phyloP scores from a whole-genome alignment of 2,888 invertebrate species.

The Meiosimyza decipiens region DNA sequence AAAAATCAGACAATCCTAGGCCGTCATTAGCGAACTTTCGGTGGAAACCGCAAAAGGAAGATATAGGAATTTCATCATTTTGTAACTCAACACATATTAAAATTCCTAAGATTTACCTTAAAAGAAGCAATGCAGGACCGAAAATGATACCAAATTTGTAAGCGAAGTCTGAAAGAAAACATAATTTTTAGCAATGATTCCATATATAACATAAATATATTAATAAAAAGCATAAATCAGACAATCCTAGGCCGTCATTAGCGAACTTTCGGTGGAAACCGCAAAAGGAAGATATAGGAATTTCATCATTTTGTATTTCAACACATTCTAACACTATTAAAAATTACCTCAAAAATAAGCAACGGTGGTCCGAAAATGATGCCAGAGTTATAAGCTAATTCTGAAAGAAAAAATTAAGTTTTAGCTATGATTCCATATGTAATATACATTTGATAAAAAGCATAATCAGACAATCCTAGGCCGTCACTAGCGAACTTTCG shows the following conservation, averaged over 20 bases:
- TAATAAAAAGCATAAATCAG: no score
- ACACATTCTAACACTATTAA: neutral
- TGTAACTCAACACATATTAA: no score
- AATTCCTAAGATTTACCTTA: no score
- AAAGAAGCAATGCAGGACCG: no score
- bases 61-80: constrained; percentile 59
- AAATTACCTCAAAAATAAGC: neutral
- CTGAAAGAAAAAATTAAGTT: neutral
- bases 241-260: constrained; percentile 68
- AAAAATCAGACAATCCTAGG: constrained; percentile 67
- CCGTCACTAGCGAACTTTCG: constrained; percentile 68
- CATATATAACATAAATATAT: no score
- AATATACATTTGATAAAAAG: neutral
- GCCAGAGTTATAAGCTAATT: neutral
- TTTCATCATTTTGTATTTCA: constrained; percentile 48
- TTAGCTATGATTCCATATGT: neutral
- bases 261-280: constrained; percentile 75
- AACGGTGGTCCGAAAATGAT: neutral
- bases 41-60: constrained; percentile 78
- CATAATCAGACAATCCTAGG: constrained; percentile 68
- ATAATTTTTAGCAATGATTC: no score
- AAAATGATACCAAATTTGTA: no score
- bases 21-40: constrained; percentile 68
- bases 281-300: constrained; percentile 70
- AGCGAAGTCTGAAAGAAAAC: no score